Evolutionary conservation across 2,797 vertebrate genomes (phyloP).

Genomic region (Orientallactaga sibirica): DNA sequence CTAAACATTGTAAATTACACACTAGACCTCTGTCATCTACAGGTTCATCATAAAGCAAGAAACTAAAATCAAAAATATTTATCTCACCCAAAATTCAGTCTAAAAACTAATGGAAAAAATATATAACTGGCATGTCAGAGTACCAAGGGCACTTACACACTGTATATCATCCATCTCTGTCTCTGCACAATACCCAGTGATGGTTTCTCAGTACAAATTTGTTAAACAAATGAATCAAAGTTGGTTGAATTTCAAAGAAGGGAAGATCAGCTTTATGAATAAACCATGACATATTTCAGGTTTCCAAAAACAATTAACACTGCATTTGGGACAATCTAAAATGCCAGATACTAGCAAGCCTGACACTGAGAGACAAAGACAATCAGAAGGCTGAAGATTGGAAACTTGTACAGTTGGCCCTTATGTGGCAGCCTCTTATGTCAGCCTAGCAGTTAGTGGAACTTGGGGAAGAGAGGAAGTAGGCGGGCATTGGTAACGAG

Average conservation of each 20-base stretch:
- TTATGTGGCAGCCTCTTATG: not conserved
- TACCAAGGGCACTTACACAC: not conserved
- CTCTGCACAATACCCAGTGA: not conserved
- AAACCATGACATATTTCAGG: conserved; percentile 25
- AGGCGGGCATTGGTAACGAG: not conserved
- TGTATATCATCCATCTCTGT: conserved; percentile 26
- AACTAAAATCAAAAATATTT: not conserved
- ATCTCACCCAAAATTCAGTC: not conserved
- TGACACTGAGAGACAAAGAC: not conserved
- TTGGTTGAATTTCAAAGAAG: conserved; percentile 56
- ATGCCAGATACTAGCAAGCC: not conserved
- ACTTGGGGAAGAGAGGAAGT: not conserved
- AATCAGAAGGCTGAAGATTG: not conserved
- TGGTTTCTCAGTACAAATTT: not conserved
- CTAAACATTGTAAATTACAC: not conserved
- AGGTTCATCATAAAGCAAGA: not conserved
- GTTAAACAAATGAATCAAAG: conserved; percentile 56
- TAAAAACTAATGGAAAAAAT: not conserved
- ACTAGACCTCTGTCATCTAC: not conserved
- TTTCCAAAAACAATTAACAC: conserved; percentile 21
- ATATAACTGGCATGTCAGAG: not conserved
- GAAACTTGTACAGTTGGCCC: not conserved
- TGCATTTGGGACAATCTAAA: not conserved
- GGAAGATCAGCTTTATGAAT: conserved; percentile 18
- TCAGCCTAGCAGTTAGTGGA: not conserved